Evolutionary conservation across 2,888 invertebrate genomes (phyloP).

Genomic region (Drosophila recens): DNA sequence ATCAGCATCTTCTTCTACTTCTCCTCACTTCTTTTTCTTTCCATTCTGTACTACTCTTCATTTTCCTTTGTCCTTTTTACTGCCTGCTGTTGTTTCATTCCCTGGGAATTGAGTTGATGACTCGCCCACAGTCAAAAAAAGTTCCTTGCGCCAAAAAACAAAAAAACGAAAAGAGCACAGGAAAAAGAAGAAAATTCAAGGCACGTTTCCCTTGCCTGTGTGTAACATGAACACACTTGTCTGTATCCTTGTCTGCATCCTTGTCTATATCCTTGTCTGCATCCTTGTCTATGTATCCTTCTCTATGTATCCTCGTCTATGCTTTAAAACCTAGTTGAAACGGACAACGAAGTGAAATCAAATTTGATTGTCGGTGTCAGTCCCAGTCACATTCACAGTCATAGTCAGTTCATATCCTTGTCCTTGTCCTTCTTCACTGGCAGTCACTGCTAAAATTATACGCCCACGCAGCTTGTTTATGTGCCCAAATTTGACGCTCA

Average conservation of each 20-base stretch:
- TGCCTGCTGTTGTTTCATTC: conserved; percentile 52
- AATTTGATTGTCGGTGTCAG: conserved; percentile 59
- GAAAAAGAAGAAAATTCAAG: conserved; percentile 49
- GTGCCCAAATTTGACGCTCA: conserved; percentile 46
- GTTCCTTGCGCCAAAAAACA: conserved; percentile 16
- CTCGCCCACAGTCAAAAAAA: conserved; percentile 44
- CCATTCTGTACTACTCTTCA: background rate
- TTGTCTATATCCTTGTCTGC: conserved; percentile 27
- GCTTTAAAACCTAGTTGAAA: conserved; percentile 46
- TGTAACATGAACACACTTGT: conserved; percentile 48
- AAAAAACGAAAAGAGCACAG: conserved; percentile 7
- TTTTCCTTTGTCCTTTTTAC: conserved; percentile 44
- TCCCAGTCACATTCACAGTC: background rate
- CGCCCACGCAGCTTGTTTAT: conserved; percentile 40
- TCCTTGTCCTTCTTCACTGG: background rate
- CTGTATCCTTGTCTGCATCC: conserved; percentile 45
- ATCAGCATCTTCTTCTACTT: conserved; percentile 13
- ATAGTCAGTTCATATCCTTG: conserved; percentile 5
- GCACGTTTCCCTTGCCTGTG: conserved; percentile 52
- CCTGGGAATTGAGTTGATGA: conserved; percentile 58
- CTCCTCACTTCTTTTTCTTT: background rate
- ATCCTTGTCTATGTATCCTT: conserved; percentile 45
- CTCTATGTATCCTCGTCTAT: conserved; percentile 48
- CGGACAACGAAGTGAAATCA: conserved; percentile 58
- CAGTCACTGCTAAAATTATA: conserved; percentile 17